phyloP scores from a whole-genome alignment of 2,888 invertebrate species.

The Lepidochrysops patricia region DNA sequence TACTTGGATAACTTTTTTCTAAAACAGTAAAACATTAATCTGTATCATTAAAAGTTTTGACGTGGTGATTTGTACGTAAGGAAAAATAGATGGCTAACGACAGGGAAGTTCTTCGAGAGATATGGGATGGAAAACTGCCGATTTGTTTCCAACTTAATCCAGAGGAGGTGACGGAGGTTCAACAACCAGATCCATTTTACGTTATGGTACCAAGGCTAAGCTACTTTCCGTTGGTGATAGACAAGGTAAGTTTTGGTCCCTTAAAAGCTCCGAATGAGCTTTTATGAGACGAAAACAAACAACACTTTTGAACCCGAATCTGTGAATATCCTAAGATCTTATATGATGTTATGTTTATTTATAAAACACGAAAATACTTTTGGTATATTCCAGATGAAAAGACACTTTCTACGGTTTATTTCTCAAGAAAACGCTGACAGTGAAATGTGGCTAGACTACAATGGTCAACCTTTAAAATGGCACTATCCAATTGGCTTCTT shows the following conservation, averaged over 20 bases:
- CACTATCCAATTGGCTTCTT: conserved; percentile 91
- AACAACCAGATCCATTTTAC: conserved; percentile 94
- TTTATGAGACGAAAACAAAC: too few relatives aligned
- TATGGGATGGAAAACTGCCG: conserved; percentile 97
- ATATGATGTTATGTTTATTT: too few relatives aligned
- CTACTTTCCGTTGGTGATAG: conserved; percentile 95
- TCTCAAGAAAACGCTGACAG: conserved; percentile 86
- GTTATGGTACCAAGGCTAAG: conserved; percentile 94
- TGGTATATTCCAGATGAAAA: conserved; percentile 78
- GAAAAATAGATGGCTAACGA: conserved; percentile 87
- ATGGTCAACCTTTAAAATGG: conserved; percentile 93
- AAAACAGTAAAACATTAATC: not conserved
- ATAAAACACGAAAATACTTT: too few relatives aligned
- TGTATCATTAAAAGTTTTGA: not conserved
- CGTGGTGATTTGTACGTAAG: not conserved
- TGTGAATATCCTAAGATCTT: too few relatives aligned
- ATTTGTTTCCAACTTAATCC: conserved; percentile 92
- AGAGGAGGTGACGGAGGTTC: conserved; percentile 91
- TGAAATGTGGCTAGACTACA: conserved; percentile 96
- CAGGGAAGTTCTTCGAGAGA: conserved; percentile 92
- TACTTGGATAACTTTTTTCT: not conserved
- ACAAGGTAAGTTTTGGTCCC: conserved; percentile 85
- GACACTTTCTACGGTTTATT: conserved; percentile 89
- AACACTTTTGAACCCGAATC: too few relatives aligned
- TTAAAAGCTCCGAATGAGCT: too few relatives aligned